Evolutionary conservation across 2,888 invertebrate species (phyloP).

Genomic region (Apotomis capreana): DNA sequence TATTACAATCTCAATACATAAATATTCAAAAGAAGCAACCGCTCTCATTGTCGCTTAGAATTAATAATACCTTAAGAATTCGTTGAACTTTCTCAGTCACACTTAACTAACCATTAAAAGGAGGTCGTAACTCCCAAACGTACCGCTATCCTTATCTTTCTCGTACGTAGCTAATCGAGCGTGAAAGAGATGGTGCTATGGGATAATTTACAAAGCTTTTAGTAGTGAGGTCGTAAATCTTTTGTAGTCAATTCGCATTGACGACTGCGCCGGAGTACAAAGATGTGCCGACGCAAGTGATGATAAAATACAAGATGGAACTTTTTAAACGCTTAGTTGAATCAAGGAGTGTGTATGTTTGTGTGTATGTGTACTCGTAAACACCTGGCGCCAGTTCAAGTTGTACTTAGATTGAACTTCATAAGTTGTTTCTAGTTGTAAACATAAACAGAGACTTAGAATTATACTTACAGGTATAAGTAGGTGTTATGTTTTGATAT

Average conservation of each 20-base stretch:
- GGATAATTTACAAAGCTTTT: constrained; percentile 69
- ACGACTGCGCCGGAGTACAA: constrained; percentile 64
- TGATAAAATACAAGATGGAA: constrained; percentile 34
- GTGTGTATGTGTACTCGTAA: neutral
- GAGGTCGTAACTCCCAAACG: constrained; percentile 22
- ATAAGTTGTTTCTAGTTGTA: too few species aligned
- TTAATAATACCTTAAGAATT: constrained; percentile 41
- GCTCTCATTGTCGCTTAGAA: constrained; percentile 36
- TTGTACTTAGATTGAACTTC: neutral
- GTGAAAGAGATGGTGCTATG: constrained; percentile 53
- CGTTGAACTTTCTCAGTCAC: constrained; percentile 43
- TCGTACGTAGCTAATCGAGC: constrained; percentile 41
- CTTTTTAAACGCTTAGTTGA: constrained; percentile 23
- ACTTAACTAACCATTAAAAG: constrained; percentile 41
- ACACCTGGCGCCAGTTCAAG: constrained; percentile 7
- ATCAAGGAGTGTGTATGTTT: neutral
- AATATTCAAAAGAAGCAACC: constrained; percentile 27
- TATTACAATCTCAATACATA: constrained; percentile 18
- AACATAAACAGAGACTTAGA: neutral
- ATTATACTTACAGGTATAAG: neutral
- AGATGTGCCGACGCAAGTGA: constrained; percentile 54
- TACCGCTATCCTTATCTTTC: constrained; percentile 46
- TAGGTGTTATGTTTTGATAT: too few species aligned
- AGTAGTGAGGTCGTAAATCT: constrained; percentile 68
- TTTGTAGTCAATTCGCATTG: constrained; percentile 65